Percentiles rank a stretch among this genome's conserved stretches.
phyloP scores from a whole-genome alignment of 2,797 vertebrate species.

The Pseudomugil gertrudae region DNA sequence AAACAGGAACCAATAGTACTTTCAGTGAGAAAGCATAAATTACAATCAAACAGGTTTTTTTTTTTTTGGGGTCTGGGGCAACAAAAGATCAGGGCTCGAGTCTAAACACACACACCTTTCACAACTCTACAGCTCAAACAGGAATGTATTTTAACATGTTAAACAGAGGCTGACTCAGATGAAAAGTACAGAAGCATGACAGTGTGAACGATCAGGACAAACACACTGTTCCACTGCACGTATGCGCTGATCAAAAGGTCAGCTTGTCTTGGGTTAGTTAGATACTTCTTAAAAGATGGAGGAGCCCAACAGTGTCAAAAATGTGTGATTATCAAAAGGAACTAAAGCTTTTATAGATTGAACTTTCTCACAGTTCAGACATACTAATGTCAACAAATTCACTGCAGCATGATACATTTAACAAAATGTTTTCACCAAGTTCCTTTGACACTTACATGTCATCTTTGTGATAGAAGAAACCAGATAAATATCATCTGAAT shows the following conservation, averaged over 20 bases:
- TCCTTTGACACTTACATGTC: not conserved
- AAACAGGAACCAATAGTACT: not conserved
- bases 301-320: not conserved
- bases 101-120: not conserved
- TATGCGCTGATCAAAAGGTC: slow-evolving; percentile 22
- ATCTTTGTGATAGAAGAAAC: slow-evolving; percentile 1
- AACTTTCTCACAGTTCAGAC: slow-evolving; percentile 14
- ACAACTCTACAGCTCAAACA: slow-evolving; percentile 6
- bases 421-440: slow-evolving; percentile 8
- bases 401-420: not conserved
- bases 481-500: slow-evolving; percentile 5
- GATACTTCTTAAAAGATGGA: slow-evolving; percentile 6
- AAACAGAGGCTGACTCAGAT: slow-evolving; percentile 47
- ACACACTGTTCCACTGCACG: slow-evolving; percentile 36
- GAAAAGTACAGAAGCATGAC: slow-evolving; percentile 21
- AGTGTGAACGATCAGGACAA: slow-evolving; percentile 47
- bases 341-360: not conserved
- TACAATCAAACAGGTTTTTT: not conserved
- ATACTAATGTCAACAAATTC: not conserved
- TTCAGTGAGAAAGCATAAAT: not conserved
- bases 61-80: too few species aligned
- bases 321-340: not conserved
- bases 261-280: slow-evolving; percentile 6
- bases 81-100: not conserved
- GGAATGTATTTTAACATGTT: slow-evolving; percentile 30